Base-by-base conservation (phyloP, 1,140 invertebrate genomes). In the Drosophila mauritiana region DNA sequence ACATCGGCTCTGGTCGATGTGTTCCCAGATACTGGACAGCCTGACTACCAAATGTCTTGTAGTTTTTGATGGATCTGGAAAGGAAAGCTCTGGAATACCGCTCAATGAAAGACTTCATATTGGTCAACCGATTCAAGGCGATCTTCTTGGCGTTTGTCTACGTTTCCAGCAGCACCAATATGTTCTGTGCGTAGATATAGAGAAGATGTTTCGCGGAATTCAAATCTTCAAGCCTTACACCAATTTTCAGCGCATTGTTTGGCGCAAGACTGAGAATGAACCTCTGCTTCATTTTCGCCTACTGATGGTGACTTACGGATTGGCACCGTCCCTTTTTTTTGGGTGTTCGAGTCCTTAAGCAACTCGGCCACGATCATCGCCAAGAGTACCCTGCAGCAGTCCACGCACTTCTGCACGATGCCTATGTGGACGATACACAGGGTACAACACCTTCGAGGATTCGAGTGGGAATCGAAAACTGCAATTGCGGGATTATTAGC, bases 271-370 rank as follows among this genome's bases (percentile, higher is more conserved):
- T 15, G 15, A 46, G 12, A 13, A 48, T 22, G 12, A 48, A 13
- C 20, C 20, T 1, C 1, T n/a, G 1, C 20, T 13, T 25, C 20
- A 40, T 12, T 51, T 25, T 27, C 34, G 20, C 5, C 27, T 52
- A 10, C 12, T 55, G 12, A 64, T 49, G 7, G 27, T 45, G 13
- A 63, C 25, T 10, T 45, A 53, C 42, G 59, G 49, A 17, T 43
- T 63, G 27, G 49, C 15, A 15, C 49, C 59, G 10, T 36, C 49
- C 3, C 49, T 39, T 20, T 4, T 63, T 63, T 15, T 12, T 53
- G n/a, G 27, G 15, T n/a, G 39, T 63, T 20, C 12, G 48, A 40
- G 37, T 62, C n/a, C 27, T 62, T 15, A 43, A 53, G 34, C 59
- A 53, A 17, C 13, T 62, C 13, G 59, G 37, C 6, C n/a, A 25